Base-by-base conservation (phyloP, 2,888 invertebrate species). In the Drosophila borealis region DNA sequence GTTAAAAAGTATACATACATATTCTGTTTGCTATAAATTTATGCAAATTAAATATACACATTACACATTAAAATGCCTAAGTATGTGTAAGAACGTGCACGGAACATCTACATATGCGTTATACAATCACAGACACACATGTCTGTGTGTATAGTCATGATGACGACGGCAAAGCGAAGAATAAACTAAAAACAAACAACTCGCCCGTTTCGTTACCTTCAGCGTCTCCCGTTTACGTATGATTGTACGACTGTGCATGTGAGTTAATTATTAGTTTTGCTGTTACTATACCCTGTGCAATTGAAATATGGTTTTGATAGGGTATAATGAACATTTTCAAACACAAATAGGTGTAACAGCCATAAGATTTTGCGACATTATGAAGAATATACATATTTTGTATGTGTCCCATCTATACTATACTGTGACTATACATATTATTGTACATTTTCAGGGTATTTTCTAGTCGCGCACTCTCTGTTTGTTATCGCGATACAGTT, bases 161-260 rank as follows among this genome's bases (percentile, higher is more conserved):
- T 74, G 36, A 46, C 72, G 62, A 76, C 61, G 56, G 46, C 49
- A 57, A 55, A 64, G 41, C 56, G 49, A 37, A 49, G 25, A 66
- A 65, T 42, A 46, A 78, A 62, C 80, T 64, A 50, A 80, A 80
- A 77, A 70, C 65, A 80, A 80, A 80, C 74, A 80, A 65, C 41
- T 51, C 13, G 42, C 14, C 10, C 41, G 9, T 6, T 29, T 29
- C n/a, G 50, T 36, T 51, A 14, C 37, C 25, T 14, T 25, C 10
- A 50, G 42, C 51, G 19, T n/a, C 62, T 10, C 10, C 17, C 48
- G 29, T 45, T 39, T 44, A 50, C 55, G 11, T 45, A 48, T 37
- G 29, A 37, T 25, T 49, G 55, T 51, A 29, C 34, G 25, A 49
- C 5, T 25, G n/a, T 53, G 9, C 10, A 3, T 34, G 25, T n/a